Evolutionary conservation across 1,140 invertebrate species (phyloP), one percentile per base, ranked within the genome.

Genomic region (Drosophila simulans): DNA sequence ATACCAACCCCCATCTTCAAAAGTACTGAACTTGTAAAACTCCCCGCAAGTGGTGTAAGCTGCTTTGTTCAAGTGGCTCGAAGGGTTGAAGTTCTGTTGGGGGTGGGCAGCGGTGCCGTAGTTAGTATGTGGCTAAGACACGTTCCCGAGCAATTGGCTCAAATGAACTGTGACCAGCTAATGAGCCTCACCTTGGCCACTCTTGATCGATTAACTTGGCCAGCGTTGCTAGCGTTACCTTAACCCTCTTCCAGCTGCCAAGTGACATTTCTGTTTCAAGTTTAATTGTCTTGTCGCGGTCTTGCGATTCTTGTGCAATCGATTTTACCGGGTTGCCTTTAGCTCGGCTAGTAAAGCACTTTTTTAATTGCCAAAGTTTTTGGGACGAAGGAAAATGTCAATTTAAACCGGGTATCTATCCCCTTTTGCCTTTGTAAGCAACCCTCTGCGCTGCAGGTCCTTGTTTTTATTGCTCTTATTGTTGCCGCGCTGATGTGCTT

Each of bases 1-100:
- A 57, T 34, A 27, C 45, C 34, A 48, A 42, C 51, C 45, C 59
- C 12, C 12, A 17, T 17, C 3, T 22, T 22, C 5, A 22, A 2
- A 42, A 8, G 5, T 25, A 11, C 37, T 31, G 34, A 34, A 12
- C 66, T 51, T 56, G 59, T 72, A 45, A 54, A 73, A 55, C 63
- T 77, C 45, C 58, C 42, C 70, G 64, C 75, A 89, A 89, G 84
- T 89, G 80, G 70, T 89, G 84, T 89, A 89, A 89, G 84, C 84
- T 63, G 84, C 84, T 89, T 89, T 89, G 73, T 68, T 89, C 80
- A 89, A 89, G 84, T 89, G 84, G 43, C 43, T 3, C 46, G 79
- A 83, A 88, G 75, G 75, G 83, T 83, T 88, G 75, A 39, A 57
- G 49, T 15, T 53, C 31, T 3, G 17, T 11, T 31, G 13, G 5